Evolutionary conservation across 37 sponge, comb jelly and placozoan species (phyloP).

Genomic region (Spongia lamella): DNA sequence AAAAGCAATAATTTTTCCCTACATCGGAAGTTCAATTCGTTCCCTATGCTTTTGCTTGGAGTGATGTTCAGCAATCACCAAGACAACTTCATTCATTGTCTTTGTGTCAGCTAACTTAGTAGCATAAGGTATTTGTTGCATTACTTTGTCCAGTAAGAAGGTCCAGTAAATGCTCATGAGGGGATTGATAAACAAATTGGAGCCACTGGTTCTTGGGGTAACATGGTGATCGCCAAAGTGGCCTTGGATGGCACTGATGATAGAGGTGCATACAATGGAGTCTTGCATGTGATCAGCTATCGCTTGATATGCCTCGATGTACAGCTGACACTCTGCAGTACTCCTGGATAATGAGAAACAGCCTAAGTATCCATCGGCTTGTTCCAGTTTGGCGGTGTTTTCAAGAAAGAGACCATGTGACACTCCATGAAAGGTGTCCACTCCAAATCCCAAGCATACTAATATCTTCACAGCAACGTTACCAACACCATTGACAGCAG

Average conservation of each 20-base stretch:
- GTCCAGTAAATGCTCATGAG: conserved; percentile 75
- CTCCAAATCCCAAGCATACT: conserved; percentile 71
- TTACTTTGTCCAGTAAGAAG: conserved; percentile 42
- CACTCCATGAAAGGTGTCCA: conserved; percentile 80
- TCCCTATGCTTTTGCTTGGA: conserved; percentile 12
- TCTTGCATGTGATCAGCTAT: conserved; percentile 54
- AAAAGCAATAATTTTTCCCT: too few species aligned
- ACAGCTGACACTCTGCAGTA: conserved; percentile 54
- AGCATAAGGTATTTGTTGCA: conserved; percentile 51
- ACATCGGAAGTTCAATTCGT: conserved; percentile 61
- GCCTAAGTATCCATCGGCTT: conserved; percentile 51
- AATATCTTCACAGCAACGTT: conserved; percentile 44
- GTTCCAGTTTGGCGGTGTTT: conserved; percentile 60
- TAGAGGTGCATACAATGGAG: conserved; percentile 75
- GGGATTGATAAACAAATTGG: conserved; percentile 74
- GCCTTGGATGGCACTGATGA: conserved; percentile 57
- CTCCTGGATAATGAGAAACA: conserved; percentile 59
- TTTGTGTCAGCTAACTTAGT: conserved; percentile 24
- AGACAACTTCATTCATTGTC: conserved; percentile 15
- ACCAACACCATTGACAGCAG: conserved; percentile 33
- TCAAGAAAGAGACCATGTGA: conserved; percentile 73
- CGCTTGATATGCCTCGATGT: conserved; percentile 58
- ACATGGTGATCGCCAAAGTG: conserved; percentile 69
- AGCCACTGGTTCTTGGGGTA: conserved; percentile 47
- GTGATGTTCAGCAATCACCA: conserved; percentile 38